Evolutionary conservation across 2,113 vertebrate genomes (phyloP).

Genomic region (Daubentonia madagascariensis): DNA sequence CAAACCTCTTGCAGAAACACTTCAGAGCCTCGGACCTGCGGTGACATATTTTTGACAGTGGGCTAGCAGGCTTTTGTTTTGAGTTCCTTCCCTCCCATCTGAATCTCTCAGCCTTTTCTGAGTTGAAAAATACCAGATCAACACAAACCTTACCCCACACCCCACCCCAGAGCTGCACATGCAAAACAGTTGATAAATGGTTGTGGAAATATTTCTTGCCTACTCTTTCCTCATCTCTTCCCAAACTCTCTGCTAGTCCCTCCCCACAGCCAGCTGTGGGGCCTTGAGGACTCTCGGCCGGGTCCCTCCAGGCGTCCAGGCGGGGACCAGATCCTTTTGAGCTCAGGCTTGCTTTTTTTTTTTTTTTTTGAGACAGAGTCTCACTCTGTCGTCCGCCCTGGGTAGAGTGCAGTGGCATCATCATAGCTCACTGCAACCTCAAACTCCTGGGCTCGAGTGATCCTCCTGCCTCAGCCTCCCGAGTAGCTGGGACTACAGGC

Average conservation of each 20-base stretch:
- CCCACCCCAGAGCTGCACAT: background rate
- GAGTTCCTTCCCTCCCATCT: background rate
- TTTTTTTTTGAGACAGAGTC: too few species aligned
- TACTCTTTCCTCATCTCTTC: background rate
- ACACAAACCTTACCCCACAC: background rate
- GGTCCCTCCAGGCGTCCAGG: background rate
- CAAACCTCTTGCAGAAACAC: background rate
- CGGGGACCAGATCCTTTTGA: background rate
- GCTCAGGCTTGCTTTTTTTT: background rate
- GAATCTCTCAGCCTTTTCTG: background rate
- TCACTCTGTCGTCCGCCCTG: too few species aligned
- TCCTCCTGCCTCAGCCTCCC: too few species aligned
- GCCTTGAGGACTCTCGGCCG: background rate
- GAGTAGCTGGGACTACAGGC: too few species aligned
- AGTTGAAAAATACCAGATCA: background rate
- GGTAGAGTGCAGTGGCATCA: too few species aligned
- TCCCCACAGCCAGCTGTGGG: background rate
- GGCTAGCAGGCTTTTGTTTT: background rate
- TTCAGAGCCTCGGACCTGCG: background rate
- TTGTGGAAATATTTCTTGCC: background rate
- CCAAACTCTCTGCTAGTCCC: background rate
- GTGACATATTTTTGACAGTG: background rate
- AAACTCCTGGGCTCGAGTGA: too few species aligned
- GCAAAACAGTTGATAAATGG: rapidly evolving
- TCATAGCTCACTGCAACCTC: too few species aligned